Evolutionary conservation across 53 echinoderm and acorn worm species (phyloP), one percentile per base, ranked within the genome.

Genomic region (Mesocentrotus franciscanus): DNA sequence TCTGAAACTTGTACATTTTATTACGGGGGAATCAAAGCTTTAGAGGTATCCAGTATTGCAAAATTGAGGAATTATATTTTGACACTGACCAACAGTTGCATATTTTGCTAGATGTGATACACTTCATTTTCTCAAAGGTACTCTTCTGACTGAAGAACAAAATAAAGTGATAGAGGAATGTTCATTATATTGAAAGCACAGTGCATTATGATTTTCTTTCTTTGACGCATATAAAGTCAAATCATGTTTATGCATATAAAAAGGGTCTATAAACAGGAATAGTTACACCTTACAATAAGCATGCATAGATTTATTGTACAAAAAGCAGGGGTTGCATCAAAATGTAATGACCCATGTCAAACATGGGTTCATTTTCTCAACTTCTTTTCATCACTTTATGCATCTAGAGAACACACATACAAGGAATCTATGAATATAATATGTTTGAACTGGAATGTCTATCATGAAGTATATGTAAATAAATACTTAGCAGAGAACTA

Each of bases 241-340:
- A 29, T 72, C 74, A 30, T 30, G 71, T 26, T n/a, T n/a, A 84
- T 84, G 42, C 84, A 84, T 84, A 49, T 66, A 34, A 0, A 27
- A 78, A 16, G 4, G 24, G 20, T 24, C 68, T 20, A 0, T 68
- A 68, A 68, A 68, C 20, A 68, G 22, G 24, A 76, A 30, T 35
- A 58, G 56, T 22, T n/a, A 29, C 27, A 24, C 30, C 58, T 87
- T 13, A 55, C 42, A 85, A 26, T 20, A 11, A 24, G 11, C 12
- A 58, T 56, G 87, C 87, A 87, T 87, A 87, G 87, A n/a, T 87
- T 87, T 11, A 87, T 11, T n/a, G 17, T 57, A 58, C 36, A 36
- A 81, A 87, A 87, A 29, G 13, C n/a, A 87, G 87, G 87, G 27
- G 4, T 87, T 87, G 87, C 87, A 87, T 87, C 27, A 84, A 84